A percentile compares a stretch with the other conserved stretches of the same genome.
phyloP scores from a whole-genome alignment of 1,140 invertebrate genomes.

The Bombus superbus region DNA sequence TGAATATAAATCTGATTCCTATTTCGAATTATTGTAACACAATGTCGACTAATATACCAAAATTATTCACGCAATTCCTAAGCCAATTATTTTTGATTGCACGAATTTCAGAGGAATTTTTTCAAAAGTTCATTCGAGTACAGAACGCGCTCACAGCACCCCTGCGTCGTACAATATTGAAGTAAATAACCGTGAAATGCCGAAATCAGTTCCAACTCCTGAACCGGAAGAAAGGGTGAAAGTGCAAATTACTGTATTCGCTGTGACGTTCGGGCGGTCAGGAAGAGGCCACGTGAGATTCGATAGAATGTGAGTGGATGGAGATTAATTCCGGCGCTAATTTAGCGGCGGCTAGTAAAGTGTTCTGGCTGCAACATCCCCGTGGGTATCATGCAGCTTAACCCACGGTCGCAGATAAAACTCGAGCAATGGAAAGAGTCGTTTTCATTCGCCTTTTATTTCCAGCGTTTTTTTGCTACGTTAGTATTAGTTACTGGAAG shows the following conservation, averaged over 20 bases:
- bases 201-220: background rate
- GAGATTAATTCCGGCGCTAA: conserved; percentile 57
- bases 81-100: background rate
- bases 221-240: background rate
- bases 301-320: conserved; percentile 24
- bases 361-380: conserved; percentile 22
- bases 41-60: background rate
- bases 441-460: conserved; percentile 21
- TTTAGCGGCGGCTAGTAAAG: conserved; percentile 50
- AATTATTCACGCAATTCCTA: too few species aligned
- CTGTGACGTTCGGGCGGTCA: background rate
- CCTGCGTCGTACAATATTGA: too few species aligned
- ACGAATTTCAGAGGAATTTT: background rate
- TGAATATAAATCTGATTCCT: too few species aligned
- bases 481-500: background rate
- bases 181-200: background rate
- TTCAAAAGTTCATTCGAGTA: background rate
- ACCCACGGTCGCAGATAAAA: conserved; percentile 46
- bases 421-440: conserved; percentile 7
- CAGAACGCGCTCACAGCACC: too few species aligned
- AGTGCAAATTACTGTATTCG: conserved; percentile 21
- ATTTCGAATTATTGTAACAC: background rate
- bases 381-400: conserved; percentile 35
- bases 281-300: background rate
- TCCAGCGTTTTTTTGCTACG: background rate